Conservation (phyloP, 2,797 vertebrate species). For the Macrochelys suwanniensis region DNA sequence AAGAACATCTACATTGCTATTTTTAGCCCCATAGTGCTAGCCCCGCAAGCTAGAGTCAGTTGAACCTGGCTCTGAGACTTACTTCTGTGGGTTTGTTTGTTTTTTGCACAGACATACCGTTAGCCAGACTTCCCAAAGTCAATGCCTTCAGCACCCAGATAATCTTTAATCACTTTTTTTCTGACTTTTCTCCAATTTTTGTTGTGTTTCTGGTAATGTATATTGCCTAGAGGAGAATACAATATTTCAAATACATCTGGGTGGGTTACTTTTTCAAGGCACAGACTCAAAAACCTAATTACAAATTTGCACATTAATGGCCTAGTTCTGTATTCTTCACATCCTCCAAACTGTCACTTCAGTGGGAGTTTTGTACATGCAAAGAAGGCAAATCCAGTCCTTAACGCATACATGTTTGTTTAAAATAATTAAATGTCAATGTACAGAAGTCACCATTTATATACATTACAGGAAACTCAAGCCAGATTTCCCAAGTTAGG, state of each 20-base stretch:
- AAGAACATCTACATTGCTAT: too few relatives aligned
- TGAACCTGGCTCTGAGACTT: too few relatives aligned
- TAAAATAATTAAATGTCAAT: not conserved
- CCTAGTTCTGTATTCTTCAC: not conserved
- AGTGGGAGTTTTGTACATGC: not conserved
- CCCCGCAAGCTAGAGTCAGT: too few relatives aligned
- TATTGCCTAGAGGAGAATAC: not conserved
- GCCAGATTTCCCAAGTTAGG: not conserved
- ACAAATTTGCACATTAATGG: conserved; percentile 8
- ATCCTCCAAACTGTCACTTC: conserved; percentile 23
- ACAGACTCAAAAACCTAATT: not conserved
- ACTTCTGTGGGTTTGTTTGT: too few relatives aligned
- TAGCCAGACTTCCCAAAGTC: not conserved
- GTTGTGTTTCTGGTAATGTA: not conserved
- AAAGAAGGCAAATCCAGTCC: not conserved
- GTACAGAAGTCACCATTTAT: not conserved
- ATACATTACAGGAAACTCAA: not conserved
- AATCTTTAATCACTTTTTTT: not conserved
- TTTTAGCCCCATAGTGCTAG: too few relatives aligned
- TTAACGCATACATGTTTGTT: not conserved
- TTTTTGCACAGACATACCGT: not conserved
- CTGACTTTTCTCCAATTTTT: not conserved
- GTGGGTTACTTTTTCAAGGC: not conserved
- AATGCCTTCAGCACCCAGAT: conserved; percentile 1
- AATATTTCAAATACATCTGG: not conserved